Base-by-base conservation (phyloP, 1,140 invertebrate genomes). In the Drosophila sulfurigaster region DNA sequence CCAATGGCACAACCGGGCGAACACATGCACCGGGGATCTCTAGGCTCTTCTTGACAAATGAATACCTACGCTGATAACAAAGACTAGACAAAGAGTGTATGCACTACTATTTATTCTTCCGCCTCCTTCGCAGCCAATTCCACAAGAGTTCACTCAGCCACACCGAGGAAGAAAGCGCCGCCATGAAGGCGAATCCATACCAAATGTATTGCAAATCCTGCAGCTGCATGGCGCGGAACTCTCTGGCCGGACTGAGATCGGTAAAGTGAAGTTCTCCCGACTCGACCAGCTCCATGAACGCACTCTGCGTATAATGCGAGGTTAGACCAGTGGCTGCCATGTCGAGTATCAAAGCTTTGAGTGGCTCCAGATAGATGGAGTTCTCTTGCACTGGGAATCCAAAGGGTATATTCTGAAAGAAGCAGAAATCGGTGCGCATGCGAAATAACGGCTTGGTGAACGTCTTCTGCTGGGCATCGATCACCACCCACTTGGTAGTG, bases 371-470 rank as follows among this genome's bases (percentile, higher is more conserved):
- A 25, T 79, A 92, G 25, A 92, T 80, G 0, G 91, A 91, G 38
- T 92, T 91, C 15, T 89, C 83, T 1, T 89, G 71, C 0, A 92
- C 35, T 0, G 91, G 91, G 57, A 92, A 92, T 3, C 79, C 69
- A 0, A 92, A 64, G 0, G 91, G 91, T 1, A 92, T 51, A 48
- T 89, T 92, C 25, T 83, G 78, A 16, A 78, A 92, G 30, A 92
- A 89, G 25, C 91, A 92, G 5, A 92, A 74, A 49, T 91, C 88
- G 0, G 69, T 32, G 0, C 83, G 82, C 63, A 78, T 43, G 3
- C 78, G 82, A 46, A 92, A 92, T 5, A 92, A 11, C 0, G 81
- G 87, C 7, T 64, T 62, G 0, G 69, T 77, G 15, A 92, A 92
- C 1, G 91, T 59, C 30, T 87, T 87, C 25, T 92, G 91, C 57